Percentiles rank a stretch among this genome's conserved stretches.
Evolutionary conservation across 2,888 invertebrate species (phyloP).

Genomic region (Apotomis capreana): DNA sequence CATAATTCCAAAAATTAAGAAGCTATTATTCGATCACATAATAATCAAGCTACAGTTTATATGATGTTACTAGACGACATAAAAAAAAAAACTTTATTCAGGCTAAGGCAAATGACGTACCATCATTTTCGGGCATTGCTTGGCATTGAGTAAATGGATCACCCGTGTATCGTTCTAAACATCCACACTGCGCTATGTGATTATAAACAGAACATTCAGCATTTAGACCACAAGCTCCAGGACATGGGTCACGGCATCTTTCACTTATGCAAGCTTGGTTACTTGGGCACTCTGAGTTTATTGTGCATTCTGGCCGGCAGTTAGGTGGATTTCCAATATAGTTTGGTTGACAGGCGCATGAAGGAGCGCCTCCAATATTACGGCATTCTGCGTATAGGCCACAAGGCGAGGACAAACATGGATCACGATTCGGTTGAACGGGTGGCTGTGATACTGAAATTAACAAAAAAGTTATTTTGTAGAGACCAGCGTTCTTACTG

Average conservation of each 20-base stretch:
- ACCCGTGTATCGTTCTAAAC: slow-evolving; percentile 82
- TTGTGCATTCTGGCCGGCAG: slow-evolving; percentile 87
- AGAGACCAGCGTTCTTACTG: neutral
- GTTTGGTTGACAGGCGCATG: slow-evolving; percentile 84
- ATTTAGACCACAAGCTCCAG: slow-evolving; percentile 85
- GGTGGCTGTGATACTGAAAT: slow-evolving; percentile 69
- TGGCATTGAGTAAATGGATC: slow-evolving; percentile 83
- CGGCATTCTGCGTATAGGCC: slow-evolving; percentile 86
- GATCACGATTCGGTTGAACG: slow-evolving; percentile 67
- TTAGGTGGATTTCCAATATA: slow-evolving; percentile 86
- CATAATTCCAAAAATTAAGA: neutral
- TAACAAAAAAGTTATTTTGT: slow-evolving; percentile 25
- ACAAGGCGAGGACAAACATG: slow-evolving; percentile 87
- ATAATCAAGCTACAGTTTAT: no score
- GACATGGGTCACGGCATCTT: slow-evolving; percentile 87
- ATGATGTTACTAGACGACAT: no score
- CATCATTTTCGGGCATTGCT: slow-evolving; percentile 62
- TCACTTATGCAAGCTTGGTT: slow-evolving; percentile 86
- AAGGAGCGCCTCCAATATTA: slow-evolving; percentile 80
- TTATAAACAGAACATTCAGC: slow-evolving; percentile 84
- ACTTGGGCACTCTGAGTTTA: slow-evolving; percentile 87
- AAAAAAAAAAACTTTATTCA: neutral
- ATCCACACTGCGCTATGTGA: slow-evolving; percentile 86
- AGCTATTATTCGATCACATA: no score
- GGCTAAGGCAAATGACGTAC: slow-evolving; percentile 46